Evolutionary conservation across 2,113 vertebrate species (phyloP).

Genomic region (Psilopogon haemacephalus): DNA sequence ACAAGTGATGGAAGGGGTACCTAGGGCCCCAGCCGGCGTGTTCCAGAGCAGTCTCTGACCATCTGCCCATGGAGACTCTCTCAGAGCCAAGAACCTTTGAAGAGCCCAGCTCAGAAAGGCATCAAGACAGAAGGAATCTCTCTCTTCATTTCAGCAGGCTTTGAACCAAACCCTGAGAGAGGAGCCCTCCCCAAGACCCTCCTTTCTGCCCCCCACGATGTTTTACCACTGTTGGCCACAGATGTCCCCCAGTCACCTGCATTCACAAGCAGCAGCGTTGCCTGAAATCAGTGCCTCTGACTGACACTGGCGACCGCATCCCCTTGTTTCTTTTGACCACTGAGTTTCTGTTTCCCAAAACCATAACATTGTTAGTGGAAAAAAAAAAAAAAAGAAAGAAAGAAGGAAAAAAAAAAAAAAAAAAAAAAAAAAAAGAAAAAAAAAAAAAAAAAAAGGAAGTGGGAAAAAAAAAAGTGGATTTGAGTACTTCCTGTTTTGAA

Average conservation of each 20-base stretch:
- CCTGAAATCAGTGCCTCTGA: constrained; percentile 8
- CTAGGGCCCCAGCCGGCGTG: accelerated
- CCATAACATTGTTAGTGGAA: constrained; percentile 70
- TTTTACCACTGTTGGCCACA: background rate
- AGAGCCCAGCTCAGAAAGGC: background rate
- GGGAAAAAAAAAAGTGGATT: constrained; percentile 65
- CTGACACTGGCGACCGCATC: background rate
- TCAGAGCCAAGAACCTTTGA: background rate
- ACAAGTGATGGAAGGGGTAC: background rate
- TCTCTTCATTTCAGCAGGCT: background rate
- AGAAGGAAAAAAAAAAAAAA: too few species aligned
- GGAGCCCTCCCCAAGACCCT: background rate
- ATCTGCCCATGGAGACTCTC: background rate
- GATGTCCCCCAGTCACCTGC: background rate
- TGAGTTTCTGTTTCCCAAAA: constrained; percentile 73
- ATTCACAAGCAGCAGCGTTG: background rate
- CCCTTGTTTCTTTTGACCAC: constrained; percentile 67
- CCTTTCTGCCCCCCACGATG: background rate
- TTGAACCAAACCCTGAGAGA: background rate
- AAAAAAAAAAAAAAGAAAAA: too few species aligned
- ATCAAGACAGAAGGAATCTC: background rate
- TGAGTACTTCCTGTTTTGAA: constrained; percentile 72
- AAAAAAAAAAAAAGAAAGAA: too few species aligned
- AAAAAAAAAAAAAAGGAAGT: too few species aligned
- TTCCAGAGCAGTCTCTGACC: background rate